phyloP scores from a whole-genome alignment of 1,140 invertebrate genomes.

The Tenebrio molitor region DNA sequence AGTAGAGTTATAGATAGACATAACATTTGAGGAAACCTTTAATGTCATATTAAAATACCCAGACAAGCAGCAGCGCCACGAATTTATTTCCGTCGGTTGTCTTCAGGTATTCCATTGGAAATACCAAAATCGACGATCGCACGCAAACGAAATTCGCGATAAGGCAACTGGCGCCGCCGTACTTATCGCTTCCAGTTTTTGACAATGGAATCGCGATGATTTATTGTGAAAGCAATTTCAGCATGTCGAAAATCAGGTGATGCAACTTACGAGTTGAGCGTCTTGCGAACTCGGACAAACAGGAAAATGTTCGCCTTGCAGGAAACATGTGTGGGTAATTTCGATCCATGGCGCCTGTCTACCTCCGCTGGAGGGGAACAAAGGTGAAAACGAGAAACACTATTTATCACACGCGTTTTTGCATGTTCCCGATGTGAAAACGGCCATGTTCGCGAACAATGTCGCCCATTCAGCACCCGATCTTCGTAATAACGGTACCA shows the following conservation, averaged over 20 bases:
- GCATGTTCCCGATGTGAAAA: too few relatives aligned
- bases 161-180: background rate
- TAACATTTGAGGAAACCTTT: background rate
- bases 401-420: too few relatives aligned
- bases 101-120: background rate
- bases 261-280: background rate
- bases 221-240: background rate
- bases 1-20: conserved; percentile 1
- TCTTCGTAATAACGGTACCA: background rate
- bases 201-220: background rate
- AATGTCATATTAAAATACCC: background rate
- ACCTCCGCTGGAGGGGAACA: background rate
- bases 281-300: background rate
- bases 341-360: background rate
- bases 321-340: conserved; percentile 4
- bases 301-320: conserved; percentile 5
- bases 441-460: too few relatives aligned
- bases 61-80: too few relatives aligned
- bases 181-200: background rate
- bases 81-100: too few relatives aligned
- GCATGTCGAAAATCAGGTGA: background rate
- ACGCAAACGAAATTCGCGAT: background rate
- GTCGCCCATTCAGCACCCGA: too few relatives aligned
- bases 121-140: too few relatives aligned
- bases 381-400: conserved; percentile 1